Base-by-base conservation (phyloP, 2,888 invertebrate genomes). In the Polyommatus iphigenia region DNA sequence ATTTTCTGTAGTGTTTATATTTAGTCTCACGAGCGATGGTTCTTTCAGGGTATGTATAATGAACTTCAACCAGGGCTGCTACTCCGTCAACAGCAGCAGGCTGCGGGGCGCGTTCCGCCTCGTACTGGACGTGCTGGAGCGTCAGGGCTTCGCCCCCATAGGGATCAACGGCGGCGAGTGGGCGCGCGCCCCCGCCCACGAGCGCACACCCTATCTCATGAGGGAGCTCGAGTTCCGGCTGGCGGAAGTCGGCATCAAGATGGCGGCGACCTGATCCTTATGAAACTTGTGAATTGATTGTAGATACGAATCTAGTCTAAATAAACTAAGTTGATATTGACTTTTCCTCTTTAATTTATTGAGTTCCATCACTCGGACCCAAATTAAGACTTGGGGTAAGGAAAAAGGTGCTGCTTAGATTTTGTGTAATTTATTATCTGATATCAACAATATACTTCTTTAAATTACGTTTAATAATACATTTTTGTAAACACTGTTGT, bases 151-250 rank as follows among this genome's bases (percentile, higher is more conserved):
- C 83, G 90, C 90, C 0, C 91, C 95, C 0, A 92, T 96, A 2
- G 90, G 95, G 0, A 85, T 97, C 76, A 94, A 95, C 83, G 82
- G 90, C 18, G 85, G 84, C 67, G 89, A 90, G 78, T 97, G 96
- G 96, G 83, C 89, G 7, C 84, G 85, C 3, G 86, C 96, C 7
- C 90, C 94, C 0, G 90, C 94, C 71, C 91, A 94, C 82, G 96
- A 96, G 87, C 95, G 95, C 82, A 95, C 95, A 80, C 95, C 96
- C 0, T 96, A 95, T 84, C 87, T 97, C 57, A 95, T 96, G 93
- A 91, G 95, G 71, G 94, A 95, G 79, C 81, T 93, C 1, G 87
- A 85, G 0, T 90, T 91, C 83, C 90, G 86, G 90, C 96, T 87
- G 87, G 94, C 89, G 77, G 93, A 88, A 89, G 92, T 91, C 81